phyloP scores from a whole-genome alignment of 2,797 vertebrate species.

The Myotis planiceps region DNA sequence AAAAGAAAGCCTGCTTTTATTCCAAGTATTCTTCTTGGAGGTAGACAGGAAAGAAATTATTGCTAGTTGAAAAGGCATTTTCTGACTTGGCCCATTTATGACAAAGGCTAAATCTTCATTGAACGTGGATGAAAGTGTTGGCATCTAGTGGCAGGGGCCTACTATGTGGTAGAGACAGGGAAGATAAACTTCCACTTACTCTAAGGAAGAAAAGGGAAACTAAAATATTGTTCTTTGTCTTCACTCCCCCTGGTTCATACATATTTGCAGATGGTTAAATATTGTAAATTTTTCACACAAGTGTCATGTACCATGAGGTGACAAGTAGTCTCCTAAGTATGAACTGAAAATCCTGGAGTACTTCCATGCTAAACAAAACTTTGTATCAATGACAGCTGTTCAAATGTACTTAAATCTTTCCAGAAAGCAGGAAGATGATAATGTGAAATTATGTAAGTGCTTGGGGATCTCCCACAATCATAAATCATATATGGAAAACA shows the following conservation, averaged over 20 bases:
- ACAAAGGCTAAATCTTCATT: not conserved
- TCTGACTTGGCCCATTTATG: not conserved
- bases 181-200: not conserved
- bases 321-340: conserved; percentile 53
- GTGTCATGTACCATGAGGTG: conserved; percentile 13
- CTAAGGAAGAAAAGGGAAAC: not conserved
- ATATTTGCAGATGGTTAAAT: conserved; percentile 27
- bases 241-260: not conserved
- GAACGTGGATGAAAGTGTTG: not conserved
- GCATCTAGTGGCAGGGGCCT: not conserved
- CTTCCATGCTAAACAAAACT: conserved; percentile 68
- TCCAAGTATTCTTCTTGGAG: not conserved
- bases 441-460: conserved; percentile 58
- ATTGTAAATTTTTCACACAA: conserved; percentile 47
- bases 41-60: not conserved
- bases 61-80: not conserved
- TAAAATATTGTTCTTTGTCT: not conserved
- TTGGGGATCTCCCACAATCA: conserved; percentile 52
- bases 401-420: conserved; percentile 69
- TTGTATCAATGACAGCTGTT: conserved; percentile 48
- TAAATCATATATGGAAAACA: conserved; percentile 67
- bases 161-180: not conserved
- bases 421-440: conserved; percentile 60
- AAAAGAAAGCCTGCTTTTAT: not conserved
- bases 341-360: conserved; percentile 54